Conservation (phyloP, 2,797 vertebrate species). For the Mormyrops boulengeri region DNA sequence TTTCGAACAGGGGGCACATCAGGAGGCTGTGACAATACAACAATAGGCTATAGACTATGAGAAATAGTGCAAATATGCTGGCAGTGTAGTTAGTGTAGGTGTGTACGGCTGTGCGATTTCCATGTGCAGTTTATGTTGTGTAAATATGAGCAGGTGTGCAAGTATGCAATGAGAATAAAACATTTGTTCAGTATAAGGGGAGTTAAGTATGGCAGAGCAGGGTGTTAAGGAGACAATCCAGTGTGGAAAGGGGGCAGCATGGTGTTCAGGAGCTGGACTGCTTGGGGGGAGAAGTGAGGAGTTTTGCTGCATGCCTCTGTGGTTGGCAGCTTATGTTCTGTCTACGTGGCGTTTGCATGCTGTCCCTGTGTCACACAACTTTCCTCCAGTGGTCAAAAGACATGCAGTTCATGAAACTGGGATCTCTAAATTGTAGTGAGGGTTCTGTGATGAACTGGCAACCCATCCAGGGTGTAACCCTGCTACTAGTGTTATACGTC, state of each 20-base stretch:
- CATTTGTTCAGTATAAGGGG: not conserved
- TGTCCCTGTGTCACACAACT: not conserved
- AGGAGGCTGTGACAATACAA: not conserved
- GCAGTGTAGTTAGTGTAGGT: not conserved
- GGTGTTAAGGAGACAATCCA: not conserved
- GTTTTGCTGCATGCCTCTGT: not conserved
- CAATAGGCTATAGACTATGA: not conserved
- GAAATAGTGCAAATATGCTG: not conserved
- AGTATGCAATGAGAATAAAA: not conserved
- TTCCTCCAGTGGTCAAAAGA: not conserved
- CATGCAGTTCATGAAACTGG: not conserved
- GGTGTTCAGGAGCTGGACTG: not conserved
- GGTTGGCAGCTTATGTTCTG: not conserved
- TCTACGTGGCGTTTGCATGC: not conserved
- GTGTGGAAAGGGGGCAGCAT: not conserved
- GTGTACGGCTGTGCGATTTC: not conserved
- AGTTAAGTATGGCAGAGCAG: not conserved
- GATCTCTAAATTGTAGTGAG: not conserved
- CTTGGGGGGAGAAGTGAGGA: not conserved
- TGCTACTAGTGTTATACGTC: not conserved
- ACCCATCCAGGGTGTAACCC: not conserved
- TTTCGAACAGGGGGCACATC: not conserved
- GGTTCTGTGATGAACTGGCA: not conserved
- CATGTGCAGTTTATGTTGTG: not conserved
- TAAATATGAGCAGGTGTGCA: not conserved